phyloP scores from a whole-genome alignment of 2,888 invertebrate genomes.

The Caenorhabditis panamensis region DNA sequence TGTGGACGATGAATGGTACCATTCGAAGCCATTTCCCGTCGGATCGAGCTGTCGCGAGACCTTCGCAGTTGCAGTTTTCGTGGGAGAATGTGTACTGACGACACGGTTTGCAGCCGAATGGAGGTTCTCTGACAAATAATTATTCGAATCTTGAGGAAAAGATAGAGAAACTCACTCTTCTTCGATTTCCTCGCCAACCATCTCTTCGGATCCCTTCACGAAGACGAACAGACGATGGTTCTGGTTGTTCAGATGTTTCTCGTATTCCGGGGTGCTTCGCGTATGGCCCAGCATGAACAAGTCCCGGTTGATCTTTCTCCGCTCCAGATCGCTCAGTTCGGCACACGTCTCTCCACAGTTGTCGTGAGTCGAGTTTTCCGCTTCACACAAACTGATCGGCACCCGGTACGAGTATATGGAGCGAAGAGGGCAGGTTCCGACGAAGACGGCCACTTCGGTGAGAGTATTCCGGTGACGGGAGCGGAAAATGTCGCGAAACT shows the following conservation, averaged over 20 bases:
- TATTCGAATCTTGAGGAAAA: not conserved
- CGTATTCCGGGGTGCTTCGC: not conserved
- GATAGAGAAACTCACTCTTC: constrained; percentile 44
- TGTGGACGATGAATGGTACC: constrained; percentile 54
- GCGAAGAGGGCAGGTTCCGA: constrained; percentile 59
- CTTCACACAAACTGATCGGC: constrained; percentile 58
- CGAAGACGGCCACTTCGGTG: constrained; percentile 48
- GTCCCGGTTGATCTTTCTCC: constrained; percentile 54
- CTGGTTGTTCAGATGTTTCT: constrained; percentile 36
- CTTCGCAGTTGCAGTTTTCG: constrained; percentile 56
- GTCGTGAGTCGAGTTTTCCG: constrained; percentile 43
- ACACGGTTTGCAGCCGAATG: constrained; percentile 14
- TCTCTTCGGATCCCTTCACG: constrained; percentile 49
- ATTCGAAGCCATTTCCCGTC: constrained; percentile 60
- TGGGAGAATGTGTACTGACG: constrained; percentile 46
- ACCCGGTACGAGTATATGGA: constrained; percentile 66
- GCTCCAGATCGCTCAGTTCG: constrained; percentile 52
- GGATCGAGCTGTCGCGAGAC: not conserved
- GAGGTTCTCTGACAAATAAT: constrained; percentile 45
- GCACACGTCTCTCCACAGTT: constrained; percentile 60
- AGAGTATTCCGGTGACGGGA: constrained; percentile 48
- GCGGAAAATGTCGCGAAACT: constrained; percentile 56
- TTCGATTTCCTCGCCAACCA: constrained; percentile 53
- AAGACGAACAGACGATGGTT: constrained; percentile 62
- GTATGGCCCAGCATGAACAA: constrained; percentile 43